These are phyloP conservation scores for Melierax canorus DNA, from an alignment of 2,113 vertebrate species.

Conservation along the genomic window DNA sequence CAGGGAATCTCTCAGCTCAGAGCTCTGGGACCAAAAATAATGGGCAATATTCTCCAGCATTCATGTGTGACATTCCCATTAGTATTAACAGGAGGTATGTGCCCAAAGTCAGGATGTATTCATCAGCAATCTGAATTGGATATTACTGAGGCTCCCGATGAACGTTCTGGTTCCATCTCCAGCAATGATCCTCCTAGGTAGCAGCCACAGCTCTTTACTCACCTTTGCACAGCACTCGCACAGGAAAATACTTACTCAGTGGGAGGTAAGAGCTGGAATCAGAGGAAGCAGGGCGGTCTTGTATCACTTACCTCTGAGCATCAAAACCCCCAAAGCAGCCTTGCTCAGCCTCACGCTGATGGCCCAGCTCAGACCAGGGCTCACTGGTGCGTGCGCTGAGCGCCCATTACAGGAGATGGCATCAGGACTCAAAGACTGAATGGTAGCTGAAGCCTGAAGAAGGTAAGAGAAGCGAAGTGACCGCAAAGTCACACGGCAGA, in stretches of 20 bases:
- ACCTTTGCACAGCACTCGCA: background rate
- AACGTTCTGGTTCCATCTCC: background rate
- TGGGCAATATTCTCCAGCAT: conserved; percentile 62
- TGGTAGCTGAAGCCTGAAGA: background rate
- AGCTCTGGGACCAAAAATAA: conserved; percentile 62
- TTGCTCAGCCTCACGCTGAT: background rate
- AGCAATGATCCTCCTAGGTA: background rate
- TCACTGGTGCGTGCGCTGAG: background rate
- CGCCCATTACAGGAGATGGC: background rate
- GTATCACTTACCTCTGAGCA: background rate
- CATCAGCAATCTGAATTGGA: conserved; percentile 41
- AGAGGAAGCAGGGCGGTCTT: background rate
- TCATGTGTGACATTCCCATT: conserved; percentile 60
- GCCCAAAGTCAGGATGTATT: conserved; percentile 43
- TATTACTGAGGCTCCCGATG: background rate
- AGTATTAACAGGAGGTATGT: conserved; percentile 56
- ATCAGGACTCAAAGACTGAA: accelerated
- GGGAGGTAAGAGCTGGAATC: background rate
- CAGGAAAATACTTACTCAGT: background rate
- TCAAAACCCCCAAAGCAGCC: background rate
- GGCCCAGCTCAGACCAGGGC: background rate
- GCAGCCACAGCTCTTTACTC: background rate
- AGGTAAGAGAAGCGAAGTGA: background rate
- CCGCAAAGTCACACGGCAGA: background rate
- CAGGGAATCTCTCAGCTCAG: conserved; percentile 34